Evolutionary conservation across 2,113 vertebrate genomes (phyloP), one percentile per base, ranked within the genome.

Genomic region (Scomber colias): DNA sequence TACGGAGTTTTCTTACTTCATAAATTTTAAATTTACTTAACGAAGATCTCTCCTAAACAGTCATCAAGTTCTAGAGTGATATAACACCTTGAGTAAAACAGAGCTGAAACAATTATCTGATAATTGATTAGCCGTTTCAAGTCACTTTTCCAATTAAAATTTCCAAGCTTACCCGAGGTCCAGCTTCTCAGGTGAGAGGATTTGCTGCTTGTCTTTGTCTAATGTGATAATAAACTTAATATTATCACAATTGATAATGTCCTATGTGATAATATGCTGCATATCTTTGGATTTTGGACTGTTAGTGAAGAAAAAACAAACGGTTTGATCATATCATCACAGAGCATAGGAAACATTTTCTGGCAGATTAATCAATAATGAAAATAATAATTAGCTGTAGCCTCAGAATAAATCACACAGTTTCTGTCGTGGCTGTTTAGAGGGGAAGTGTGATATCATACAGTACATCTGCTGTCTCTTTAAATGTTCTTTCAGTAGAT

Each of bases 401-500:
- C 51, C 11, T 7, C 2, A 31, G 12, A 65, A 70, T 51, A 27
- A 64, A 64, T 21, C 45, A 13, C 0, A 51, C 4, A 9, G 3
- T 60, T 64, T 17, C 19, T 64, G 49, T 71, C 24, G 14, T 54
- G 46, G 72, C 44, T 21, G 72, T 63, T 56, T 13, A 69, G 57
- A 55, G 54, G 14, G 76, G 60, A 57, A 15, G 44, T 16, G 19
- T 68, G 63, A 74, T 74, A 72, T 75, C 24, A 73, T 46, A 50
- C 30, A 64, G 57, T 2, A 46, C 50, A 51, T 30, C 24, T 27
- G 46, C 87, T 87, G 82, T 86, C 81, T 82, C 79, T 88, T 90
- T 90, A 88, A 89, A 90, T 87, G 73, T 86, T 82, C 71, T 79
- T 53, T 59, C 12, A 76, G 68, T 81, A 57, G 55, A 77, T 64